Evolutionary conservation across 2,888 invertebrate genomes (phyloP), one percentile per base, ranked within the genome.

Genomic region (Drosophila sordidapex): DNA sequence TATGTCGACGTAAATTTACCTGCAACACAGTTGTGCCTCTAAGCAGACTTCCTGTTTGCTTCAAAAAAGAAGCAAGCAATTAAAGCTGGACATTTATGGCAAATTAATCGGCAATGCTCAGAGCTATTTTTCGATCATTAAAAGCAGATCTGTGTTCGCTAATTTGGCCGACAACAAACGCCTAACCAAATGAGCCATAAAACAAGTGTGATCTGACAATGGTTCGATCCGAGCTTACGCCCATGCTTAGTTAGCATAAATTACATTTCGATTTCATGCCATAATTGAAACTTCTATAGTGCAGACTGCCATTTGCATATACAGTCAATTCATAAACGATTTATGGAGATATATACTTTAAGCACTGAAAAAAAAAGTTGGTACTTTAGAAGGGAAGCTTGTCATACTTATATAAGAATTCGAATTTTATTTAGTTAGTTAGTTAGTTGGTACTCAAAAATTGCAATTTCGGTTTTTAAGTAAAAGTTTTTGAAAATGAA

Each of bases 41-140:
- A 29, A n/a, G 11, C 8, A 36, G n/a, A 56, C 63, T 33, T 59
- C 76, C 77, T 78, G 70, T 70, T 79, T 40, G 38, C 63, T 52
- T 62, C 59, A 71, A 56, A 51, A 52, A 56, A 27, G 11, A n/a
- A 18, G 36, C 35, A 35, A 59, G 51, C 64, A 83, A 70, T 80
- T 69, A 77, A 79, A 73, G 79, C 78, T 57, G 54, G 49, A 52
- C 83, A 54, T 86, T 86, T 84, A 83, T 76, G 83, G 83, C 81
- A 76, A 74, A 76, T 77, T 83, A 83, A 83, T 79, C 79, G 75
- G 60, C 15, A 25, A 25, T 31, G 66, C 63, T 81, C 66, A 54
- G 36, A 65, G 60, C 43, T 60, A 74, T 70, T 76, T 80, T 74
- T 70, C 52, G 61, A 65, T 67, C 84, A 84, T 87, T 84, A 76